A percentile compares a stretch with the other conserved stretches of the same genome.
Evolutionary conservation across 2,888 invertebrate genomes (phyloP).

Genomic region (Falcaria lacertinaria): DNA sequence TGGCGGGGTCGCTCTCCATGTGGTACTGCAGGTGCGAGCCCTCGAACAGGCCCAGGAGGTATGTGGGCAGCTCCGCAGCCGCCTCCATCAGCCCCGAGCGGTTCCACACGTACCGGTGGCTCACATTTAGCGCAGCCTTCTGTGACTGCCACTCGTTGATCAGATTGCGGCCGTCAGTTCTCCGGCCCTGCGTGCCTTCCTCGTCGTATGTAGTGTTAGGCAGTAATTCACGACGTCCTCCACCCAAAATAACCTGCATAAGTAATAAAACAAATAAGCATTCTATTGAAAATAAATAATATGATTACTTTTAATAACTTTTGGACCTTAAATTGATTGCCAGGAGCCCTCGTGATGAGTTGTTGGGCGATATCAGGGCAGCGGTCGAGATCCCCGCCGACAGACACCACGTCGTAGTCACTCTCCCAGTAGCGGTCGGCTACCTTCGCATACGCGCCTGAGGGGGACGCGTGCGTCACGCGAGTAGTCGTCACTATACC

Average conservation of each 20-base stretch:
- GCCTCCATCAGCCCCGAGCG: conserved; percentile 76
- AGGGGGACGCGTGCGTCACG: conserved; percentile 88
- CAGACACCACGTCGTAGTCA: conserved; percentile 70
- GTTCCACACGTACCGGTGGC: conserved; percentile 77
- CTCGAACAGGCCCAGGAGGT: conserved; percentile 82
- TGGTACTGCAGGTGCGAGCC: conserved; percentile 83
- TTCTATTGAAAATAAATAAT: conserved; percentile 33
- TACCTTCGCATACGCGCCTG: conserved; percentile 82
- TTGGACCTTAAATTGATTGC: conserved; percentile 80
- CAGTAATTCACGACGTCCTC: conserved; percentile 83
- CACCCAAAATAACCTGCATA: conserved; percentile 83
- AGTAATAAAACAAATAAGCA: too few species aligned
- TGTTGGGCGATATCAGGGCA: conserved; percentile 87
- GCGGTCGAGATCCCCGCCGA: conserved; percentile 53
- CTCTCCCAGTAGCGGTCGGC: conserved; percentile 85
- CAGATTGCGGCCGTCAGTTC: conserved; percentile 81
- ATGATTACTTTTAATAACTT: too few species aligned
- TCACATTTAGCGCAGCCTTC: conserved; percentile 48
- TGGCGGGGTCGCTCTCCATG: conserved; percentile 64
- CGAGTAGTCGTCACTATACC: conserved; percentile 87
- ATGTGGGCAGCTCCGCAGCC: conserved; percentile 81
- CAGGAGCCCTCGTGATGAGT: conserved; percentile 81
- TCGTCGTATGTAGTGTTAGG: conserved; percentile 71
- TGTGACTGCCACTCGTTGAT: conserved; percentile 82
- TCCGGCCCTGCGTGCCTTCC: conserved; percentile 58